Evolutionary conservation across 1,140 invertebrate species (phyloP).

Genomic region (Aricia agestis): DNA sequence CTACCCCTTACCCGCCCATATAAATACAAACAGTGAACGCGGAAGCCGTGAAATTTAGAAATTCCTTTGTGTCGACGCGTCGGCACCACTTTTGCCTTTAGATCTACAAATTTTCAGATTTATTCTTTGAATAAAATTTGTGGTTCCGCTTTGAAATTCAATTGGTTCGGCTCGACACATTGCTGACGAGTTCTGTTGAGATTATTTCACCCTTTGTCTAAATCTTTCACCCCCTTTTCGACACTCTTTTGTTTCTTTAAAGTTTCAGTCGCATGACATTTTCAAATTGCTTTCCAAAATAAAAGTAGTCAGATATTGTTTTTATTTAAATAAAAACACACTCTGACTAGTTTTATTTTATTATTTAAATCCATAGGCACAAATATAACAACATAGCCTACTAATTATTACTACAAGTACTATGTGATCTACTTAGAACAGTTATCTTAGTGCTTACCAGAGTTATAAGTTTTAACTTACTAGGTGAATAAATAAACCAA

Average conservation of each 20-base stretch:
- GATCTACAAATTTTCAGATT: conserved; percentile 76
- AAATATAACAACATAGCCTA: too few species aligned
- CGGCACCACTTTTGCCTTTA: conserved; percentile 71
- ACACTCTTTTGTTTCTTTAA: conserved; percentile 15
- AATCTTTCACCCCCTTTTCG: conserved; percentile 26
- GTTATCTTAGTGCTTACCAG: too few species aligned
- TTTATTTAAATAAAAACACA: too few species aligned
- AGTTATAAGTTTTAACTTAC: too few species aligned
- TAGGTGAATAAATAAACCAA: too few species aligned
- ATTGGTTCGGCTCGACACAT: conserved; percentile 72
- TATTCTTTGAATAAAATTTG: conserved; percentile 76
- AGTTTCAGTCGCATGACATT: not conserved
- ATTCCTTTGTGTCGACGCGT: conserved; percentile 73
- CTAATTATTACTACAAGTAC: too few species aligned
- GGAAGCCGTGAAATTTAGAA: conserved; percentile 75
- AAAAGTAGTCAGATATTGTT: too few species aligned
- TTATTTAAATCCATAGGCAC: too few species aligned
- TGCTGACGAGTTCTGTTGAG: conserved; percentile 65
- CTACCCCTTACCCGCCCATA: conserved; percentile 51
- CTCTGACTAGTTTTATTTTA: too few species aligned
- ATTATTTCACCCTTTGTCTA: conserved; percentile 48
- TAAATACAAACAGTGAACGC: conserved; percentile 68
- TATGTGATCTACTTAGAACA: too few species aligned
- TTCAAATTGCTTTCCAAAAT: not conserved
- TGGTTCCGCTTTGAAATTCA: conserved; percentile 75